A percentile compares a stretch with the other conserved stretches of the same genome.
phyloP scores from a whole-genome alignment of 2,888 invertebrate genomes.

The Cryptocephalus primarius region DNA sequence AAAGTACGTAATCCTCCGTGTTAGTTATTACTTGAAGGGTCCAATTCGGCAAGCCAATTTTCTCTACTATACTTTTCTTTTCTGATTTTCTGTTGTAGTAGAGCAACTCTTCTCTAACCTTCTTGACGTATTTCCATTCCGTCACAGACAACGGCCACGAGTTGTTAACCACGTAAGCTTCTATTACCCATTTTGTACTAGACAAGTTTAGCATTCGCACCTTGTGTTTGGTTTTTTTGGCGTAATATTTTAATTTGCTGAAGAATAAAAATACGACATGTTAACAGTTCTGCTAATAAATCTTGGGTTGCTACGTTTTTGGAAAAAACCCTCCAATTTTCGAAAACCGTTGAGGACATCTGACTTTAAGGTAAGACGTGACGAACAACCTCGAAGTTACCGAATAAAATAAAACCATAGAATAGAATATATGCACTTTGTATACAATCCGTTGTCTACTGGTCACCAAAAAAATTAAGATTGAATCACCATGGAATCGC shows the following conservation, averaged over 20 bases:
- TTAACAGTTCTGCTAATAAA: too few species aligned
- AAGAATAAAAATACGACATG: too few species aligned
- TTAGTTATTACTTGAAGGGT: slow-evolving; percentile 18
- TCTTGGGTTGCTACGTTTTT: too few species aligned
- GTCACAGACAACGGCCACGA: slow-evolving; percentile 34
- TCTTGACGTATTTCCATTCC: slow-evolving; percentile 32
- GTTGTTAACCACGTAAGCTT: slow-evolving; percentile 29
- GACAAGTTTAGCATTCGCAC: background rate
- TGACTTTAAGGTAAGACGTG: too few species aligned
- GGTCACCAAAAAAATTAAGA: too few species aligned
- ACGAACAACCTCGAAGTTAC: too few species aligned
- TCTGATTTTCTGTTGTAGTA: slow-evolving; percentile 1
- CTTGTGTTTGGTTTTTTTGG: background rate
- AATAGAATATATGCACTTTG: too few species aligned
- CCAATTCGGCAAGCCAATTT: slow-evolving; percentile 20
- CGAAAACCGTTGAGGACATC: too few species aligned
- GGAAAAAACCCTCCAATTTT: too few species aligned
- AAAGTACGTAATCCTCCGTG: slow-evolving; percentile 10
- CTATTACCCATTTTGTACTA: slow-evolving; percentile 9
- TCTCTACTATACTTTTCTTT: background rate
- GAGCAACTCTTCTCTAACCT: slow-evolving; percentile 6
- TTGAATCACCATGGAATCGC: too few species aligned
- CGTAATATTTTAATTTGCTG: background rate
- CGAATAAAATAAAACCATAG: too few species aligned
- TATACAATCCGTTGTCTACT: too few species aligned